phyloP scores from a whole-genome alignment of 2,797 vertebrate genomes.

The Austrolebias charrua region DNA sequence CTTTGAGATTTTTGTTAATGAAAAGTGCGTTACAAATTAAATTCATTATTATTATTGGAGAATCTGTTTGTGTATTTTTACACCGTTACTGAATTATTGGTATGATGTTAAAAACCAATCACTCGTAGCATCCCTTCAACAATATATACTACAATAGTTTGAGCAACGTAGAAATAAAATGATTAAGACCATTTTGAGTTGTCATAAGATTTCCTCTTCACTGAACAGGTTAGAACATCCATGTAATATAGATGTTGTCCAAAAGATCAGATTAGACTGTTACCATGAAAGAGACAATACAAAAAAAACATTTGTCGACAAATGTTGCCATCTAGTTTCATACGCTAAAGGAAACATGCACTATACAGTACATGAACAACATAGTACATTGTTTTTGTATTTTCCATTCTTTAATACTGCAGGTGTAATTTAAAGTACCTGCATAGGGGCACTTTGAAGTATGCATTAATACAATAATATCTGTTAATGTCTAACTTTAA shows the following conservation, averaged over 20 bases:
- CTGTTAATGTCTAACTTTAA: too few species aligned
- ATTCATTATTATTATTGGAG: too few species aligned
- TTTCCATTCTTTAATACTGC: too few species aligned
- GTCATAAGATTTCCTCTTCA: conserved; percentile 11
- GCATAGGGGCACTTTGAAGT: neutral
- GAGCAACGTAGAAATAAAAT: conserved; percentile 22
- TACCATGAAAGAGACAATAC: too few species aligned
- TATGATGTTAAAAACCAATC: neutral
- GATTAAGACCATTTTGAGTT: conserved; percentile 11
- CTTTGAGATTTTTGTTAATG: too few species aligned
- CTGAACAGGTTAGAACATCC: neutral
- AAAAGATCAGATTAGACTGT: neutral
- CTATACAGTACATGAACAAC: neutral
- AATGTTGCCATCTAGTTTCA: neutral
- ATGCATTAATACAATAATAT: neutral
- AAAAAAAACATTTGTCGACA: neutral
- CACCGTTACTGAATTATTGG: too few species aligned
- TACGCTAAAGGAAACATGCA: neutral
- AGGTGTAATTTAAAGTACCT: too few species aligned
- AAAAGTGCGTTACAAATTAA: too few species aligned
- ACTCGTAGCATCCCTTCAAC: conserved; percentile 24
- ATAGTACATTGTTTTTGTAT: neutral
- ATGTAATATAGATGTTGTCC: neutral
- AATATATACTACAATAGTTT: conserved; percentile 20
- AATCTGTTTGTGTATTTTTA: too few species aligned